phyloP scores from a whole-genome alignment of 2,888 invertebrate genomes.

The Campoletis raptor region DNA sequence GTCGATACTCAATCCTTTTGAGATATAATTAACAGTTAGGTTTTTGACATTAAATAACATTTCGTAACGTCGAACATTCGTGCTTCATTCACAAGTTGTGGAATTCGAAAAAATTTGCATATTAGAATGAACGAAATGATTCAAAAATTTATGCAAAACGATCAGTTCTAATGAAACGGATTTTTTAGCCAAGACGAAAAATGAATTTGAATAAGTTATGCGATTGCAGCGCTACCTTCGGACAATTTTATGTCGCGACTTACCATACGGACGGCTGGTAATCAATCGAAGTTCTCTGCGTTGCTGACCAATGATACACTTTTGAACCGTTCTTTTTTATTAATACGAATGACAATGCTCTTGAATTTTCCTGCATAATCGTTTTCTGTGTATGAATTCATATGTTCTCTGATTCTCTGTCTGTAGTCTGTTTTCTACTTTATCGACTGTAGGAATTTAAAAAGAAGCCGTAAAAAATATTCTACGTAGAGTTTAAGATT shows the following conservation, averaged over 20 bases:
- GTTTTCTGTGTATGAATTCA: background rate
- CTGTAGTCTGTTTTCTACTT: background rate
- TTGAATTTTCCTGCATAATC: background rate
- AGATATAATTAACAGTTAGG: background rate
- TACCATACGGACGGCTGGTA: background rate
- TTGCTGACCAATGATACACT: background rate
- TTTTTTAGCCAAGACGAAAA: background rate
- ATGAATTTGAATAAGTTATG: slow-evolving; percentile 2
- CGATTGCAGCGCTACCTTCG: background rate
- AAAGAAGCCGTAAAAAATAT: too few species aligned
- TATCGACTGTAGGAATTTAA: background rate
- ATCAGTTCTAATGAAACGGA: slow-evolving; percentile 40
- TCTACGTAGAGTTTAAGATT: too few species aligned
- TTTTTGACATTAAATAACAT: background rate
- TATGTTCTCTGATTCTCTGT: too few species aligned
- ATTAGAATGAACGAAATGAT: background rate
- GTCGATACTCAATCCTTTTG: background rate
- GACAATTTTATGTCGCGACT: background rate
- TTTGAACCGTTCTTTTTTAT: background rate
- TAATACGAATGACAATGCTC: too few species aligned
- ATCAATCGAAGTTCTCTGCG: background rate
- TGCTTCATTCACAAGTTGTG: background rate
- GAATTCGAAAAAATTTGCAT: background rate
- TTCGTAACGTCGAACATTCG: background rate
- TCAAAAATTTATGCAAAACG: background rate